phyloP scores from a whole-genome alignment of 2,113 vertebrate genomes.

The Siniperca chuatsi region DNA sequence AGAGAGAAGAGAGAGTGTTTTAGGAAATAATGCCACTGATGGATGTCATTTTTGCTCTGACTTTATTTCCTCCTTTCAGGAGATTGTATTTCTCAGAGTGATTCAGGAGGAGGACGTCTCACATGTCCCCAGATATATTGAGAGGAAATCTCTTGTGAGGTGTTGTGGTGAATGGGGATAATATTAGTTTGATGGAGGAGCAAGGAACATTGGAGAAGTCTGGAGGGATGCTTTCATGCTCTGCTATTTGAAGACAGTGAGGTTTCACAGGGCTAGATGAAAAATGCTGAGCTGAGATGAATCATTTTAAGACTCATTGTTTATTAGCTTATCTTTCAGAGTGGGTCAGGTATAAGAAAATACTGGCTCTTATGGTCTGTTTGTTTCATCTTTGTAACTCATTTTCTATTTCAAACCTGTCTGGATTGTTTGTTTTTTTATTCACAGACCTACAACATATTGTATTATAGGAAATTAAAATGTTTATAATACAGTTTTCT shows the following conservation, averaged over 20 bases:
- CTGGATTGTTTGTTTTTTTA: too few relatives aligned
- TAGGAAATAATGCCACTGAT: constrained; percentile 63
- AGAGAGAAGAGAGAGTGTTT: constrained; percentile 32
- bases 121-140: not conserved
- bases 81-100: constrained; percentile 43
- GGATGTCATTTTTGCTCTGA: constrained; percentile 45
- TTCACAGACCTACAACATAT: not conserved
- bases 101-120: constrained; percentile 4
- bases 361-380: not conserved
- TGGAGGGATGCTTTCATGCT: constrained; percentile 23
- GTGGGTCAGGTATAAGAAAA: not conserved
- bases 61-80: constrained; percentile 52
- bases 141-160: constrained; percentile 33
- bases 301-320: not conserved
- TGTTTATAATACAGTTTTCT: not conserved
- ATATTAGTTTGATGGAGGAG: constrained; percentile 56
- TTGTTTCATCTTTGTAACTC: constrained; percentile 5
- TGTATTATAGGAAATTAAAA: constrained; percentile 34
- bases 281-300: constrained; percentile 15
- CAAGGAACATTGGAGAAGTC: constrained; percentile 27
- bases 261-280: constrained; percentile 8
- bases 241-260: constrained; percentile 34
- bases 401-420: not conserved
- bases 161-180: constrained; percentile 31
- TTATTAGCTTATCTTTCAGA: constrained; percentile 11